Conservation (phyloP, 2,797 vertebrate genomes). For the Schizopygopsis pylzovi region DNA sequence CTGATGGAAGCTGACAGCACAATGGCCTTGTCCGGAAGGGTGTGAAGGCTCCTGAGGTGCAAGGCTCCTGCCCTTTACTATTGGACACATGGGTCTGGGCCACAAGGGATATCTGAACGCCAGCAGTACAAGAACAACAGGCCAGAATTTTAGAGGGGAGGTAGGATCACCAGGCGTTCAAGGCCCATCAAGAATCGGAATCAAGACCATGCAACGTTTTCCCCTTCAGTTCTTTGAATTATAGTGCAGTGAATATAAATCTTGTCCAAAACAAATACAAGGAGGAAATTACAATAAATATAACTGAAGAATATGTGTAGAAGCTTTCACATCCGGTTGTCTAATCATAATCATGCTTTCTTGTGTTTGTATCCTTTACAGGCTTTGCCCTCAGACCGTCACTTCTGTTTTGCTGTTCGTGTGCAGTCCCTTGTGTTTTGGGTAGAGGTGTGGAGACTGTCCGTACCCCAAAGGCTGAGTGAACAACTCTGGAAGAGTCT, state of each 20-base stretch:
- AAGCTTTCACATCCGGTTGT: constrained; percentile 25
- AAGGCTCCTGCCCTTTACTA: constrained; percentile 20
- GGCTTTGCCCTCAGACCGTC: constrained; percentile 81
- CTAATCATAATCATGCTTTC: constrained; percentile 13
- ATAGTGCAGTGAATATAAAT: neutral
- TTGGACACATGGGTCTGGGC: neutral
- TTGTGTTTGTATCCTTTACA: neutral
- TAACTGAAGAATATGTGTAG: constrained; percentile 19
- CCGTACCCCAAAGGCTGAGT: constrained; percentile 78
- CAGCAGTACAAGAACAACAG: neutral
- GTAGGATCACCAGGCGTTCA: neutral
- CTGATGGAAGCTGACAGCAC: constrained; percentile 71
- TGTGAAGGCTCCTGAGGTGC: constrained; percentile 50
- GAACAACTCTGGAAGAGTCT: constrained; percentile 88
- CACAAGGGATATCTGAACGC: constrained; percentile 13
- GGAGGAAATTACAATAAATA: constrained; percentile 8
- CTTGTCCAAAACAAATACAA: constrained; percentile 7
- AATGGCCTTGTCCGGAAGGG: constrained; percentile 64
- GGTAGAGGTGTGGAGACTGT: constrained; percentile 76
- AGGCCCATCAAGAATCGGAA: neutral
- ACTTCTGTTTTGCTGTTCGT: constrained; percentile 98
- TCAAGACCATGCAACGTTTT: constrained; percentile 24
- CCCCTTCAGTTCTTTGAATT: neutral
- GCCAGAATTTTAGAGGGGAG: neutral
- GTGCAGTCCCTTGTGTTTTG: constrained; percentile 87